Percentiles rank a stretch among this genome's conserved stretches.
phyloP scores from a whole-genome alignment of 2,113 vertebrate genomes.

The Megaceryle torquata region DNA sequence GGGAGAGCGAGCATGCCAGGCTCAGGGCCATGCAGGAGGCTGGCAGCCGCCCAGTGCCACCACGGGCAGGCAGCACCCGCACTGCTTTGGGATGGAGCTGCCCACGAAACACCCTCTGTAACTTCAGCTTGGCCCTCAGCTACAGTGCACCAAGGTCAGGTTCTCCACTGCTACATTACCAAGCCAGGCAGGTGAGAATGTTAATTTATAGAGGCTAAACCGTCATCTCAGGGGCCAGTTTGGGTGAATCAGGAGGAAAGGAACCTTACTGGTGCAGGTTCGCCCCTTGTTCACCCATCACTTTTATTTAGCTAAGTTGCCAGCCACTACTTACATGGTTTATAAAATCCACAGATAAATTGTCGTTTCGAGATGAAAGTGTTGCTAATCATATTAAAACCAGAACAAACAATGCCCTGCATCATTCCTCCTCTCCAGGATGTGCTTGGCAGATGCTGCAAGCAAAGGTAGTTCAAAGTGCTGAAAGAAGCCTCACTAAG shows the following conservation, averaged over 20 bases:
- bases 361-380: neutral
- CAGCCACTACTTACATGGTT: neutral
- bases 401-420: neutral
- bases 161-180: accelerated
- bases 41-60: neutral
- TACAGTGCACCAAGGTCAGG: neutral
- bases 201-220: neutral
- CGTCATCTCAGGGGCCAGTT: too few species aligned
- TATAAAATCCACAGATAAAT: neutral
- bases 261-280: neutral
- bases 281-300: neutral
- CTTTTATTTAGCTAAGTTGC: neutral
- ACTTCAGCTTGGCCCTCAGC: neutral
- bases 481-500: neutral
- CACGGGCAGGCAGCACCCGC: accelerated
- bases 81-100: neutral
- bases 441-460: neutral
- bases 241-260: neutral
- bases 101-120: neutral
- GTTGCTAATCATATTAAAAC: neutral
- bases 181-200: neutral
- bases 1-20: accelerated
- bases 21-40: accelerated
- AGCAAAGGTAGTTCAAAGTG: neutral
- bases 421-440: neutral